These are phyloP conservation scores for Bactericera cockerelli DNA, from an alignment of 1,140 invertebrate genomes.

Conservation along the genomic window DNA sequence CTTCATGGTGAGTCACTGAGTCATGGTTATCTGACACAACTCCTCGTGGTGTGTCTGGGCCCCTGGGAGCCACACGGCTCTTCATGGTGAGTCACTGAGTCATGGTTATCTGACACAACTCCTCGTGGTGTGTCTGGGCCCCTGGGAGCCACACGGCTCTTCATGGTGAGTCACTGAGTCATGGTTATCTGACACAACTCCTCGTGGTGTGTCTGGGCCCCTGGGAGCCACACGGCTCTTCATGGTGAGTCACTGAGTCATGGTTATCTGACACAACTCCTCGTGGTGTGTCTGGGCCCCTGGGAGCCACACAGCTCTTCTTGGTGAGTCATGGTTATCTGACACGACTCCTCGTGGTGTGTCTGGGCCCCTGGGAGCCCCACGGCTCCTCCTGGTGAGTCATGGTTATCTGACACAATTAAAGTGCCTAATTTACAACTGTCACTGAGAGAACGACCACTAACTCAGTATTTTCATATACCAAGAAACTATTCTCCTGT, in stretches of 20 bases:
- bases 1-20: not conserved
- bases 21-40: not conserved
- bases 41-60: not conserved
- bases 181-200: not conserved
- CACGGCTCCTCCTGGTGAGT: not conserved
- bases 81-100: not conserved
- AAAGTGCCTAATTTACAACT: no score
- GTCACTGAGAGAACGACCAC: no score
- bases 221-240: not conserved
- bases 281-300: not conserved
- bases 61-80: not conserved
- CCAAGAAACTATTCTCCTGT: no score
- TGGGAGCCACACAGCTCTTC: not conserved
- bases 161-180: not conserved
- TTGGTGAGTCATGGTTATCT: no score
- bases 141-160: not conserved
- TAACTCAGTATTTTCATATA: no score
- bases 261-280: not conserved
- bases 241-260: not conserved
- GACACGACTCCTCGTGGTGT: constrained; percentile 90
- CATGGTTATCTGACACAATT: not conserved
- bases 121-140: not conserved
- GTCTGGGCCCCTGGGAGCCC: constrained; percentile 13
- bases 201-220: not conserved
- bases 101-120: not conserved